A percentile compares a stretch with the other conserved stretches of the same genome.
These are phyloP conservation scores for Cervus canadensis DNA, from an alignment of 2,113 vertebrate species.

Conservation along the genomic window DNA sequence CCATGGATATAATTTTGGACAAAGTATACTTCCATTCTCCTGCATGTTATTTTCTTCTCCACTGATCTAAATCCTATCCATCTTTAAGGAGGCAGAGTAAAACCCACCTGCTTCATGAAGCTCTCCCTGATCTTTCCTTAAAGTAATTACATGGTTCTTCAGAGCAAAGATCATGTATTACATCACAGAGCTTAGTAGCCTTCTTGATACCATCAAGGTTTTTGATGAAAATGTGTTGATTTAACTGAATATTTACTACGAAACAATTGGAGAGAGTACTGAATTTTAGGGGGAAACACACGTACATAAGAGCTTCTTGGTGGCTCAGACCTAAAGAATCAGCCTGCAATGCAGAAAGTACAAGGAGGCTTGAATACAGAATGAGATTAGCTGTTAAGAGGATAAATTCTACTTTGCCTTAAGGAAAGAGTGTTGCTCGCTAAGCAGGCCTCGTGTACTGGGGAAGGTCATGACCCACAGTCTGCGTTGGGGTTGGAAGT, in stretches of 20 bases:
- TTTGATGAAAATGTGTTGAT: neutral
- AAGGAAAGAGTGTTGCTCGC: neutral
- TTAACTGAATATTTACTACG: neutral
- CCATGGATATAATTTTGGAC: neutral
- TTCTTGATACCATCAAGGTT: neutral
- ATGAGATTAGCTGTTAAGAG: neutral
- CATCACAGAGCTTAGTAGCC: neutral
- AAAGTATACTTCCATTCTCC: neutral
- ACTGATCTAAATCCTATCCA: neutral
- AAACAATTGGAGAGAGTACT: neutral
- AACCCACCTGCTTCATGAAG: neutral
- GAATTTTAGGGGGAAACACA: neutral
- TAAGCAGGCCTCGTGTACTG: neutral
- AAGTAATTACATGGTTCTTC: neutral
- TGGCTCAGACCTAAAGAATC: neutral
- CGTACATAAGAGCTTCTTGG: neutral
- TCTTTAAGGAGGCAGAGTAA: neutral
- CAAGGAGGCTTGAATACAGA: neutral
- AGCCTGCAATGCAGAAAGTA: neutral
- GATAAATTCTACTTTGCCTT: neutral
- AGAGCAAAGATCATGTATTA: neutral
- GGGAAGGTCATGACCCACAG: neutral
- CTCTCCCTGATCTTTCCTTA: neutral
- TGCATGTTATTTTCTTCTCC: neutral
- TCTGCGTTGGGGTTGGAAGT: neutral